phyloP scores from a whole-genome alignment of 2,888 invertebrate species.

The Parapristionchus giblindavisi region DNA sequence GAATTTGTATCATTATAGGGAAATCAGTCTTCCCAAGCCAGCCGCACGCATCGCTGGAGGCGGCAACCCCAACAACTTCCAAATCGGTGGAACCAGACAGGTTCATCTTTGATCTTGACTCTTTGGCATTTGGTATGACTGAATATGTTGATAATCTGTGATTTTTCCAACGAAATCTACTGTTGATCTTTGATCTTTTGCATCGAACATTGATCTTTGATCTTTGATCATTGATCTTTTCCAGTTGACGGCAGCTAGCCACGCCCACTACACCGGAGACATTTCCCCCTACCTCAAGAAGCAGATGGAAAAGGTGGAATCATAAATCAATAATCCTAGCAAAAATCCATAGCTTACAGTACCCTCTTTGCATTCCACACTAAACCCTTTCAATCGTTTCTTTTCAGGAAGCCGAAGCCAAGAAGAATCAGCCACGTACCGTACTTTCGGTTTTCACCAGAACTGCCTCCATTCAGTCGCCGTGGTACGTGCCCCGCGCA shows the following conservation, averaged over 20 bases:
- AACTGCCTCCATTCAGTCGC: conserved; percentile 31
- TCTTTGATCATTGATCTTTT: conserved; percentile 6
- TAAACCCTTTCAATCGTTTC: no score
- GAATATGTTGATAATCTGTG: neutral
- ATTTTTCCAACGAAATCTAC: neutral
- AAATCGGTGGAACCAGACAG: conserved; percentile 28
- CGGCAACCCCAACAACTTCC: conserved; percentile 23
- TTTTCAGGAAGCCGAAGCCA: conserved; percentile 20
- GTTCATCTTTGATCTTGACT: neutral
- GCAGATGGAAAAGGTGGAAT: conserved; percentile 25
- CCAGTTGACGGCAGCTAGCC: conserved; percentile 10
- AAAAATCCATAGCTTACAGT: neutral
- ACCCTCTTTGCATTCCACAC: no score
- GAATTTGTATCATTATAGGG: conserved; percentile 12
- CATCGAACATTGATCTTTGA: neutral
- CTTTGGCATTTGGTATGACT: no score
- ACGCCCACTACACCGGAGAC: conserved; percentile 26
- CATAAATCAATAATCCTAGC: neutral
- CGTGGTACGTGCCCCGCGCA: conserved; percentile 35
- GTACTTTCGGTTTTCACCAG: conserved; percentile 35
- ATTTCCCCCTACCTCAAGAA: conserved; percentile 26
- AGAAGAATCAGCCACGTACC: conserved; percentile 34
- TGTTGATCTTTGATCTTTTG: neutral
- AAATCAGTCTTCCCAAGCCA: conserved; percentile 11
- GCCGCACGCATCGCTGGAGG: conserved; percentile 33